Evolutionary conservation across 2,113 vertebrate species (phyloP).

Genomic region (Anseranas semipalmata): DNA sequence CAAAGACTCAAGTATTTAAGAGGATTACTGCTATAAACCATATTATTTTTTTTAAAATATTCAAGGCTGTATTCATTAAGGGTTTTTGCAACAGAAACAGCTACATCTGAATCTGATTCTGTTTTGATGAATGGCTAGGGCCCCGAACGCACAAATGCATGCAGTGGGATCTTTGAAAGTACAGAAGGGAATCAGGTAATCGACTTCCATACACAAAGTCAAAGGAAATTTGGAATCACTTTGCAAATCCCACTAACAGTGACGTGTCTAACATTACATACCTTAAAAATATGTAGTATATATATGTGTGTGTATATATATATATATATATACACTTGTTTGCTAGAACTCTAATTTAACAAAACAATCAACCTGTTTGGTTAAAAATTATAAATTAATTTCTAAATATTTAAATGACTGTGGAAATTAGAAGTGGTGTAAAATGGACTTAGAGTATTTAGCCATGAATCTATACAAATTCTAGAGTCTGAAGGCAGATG

Average conservation of each 20-base stretch:
- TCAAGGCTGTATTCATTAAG: constrained; percentile 64
- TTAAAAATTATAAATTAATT: background rate
- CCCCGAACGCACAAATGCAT: background rate
- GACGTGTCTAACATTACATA: background rate
- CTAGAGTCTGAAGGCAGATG: background rate
- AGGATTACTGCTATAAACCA: constrained; percentile 79
- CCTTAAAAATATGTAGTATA: background rate
- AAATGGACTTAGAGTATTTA: background rate
- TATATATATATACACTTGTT: background rate
- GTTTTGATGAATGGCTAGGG: constrained; percentile 19
- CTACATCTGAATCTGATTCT: constrained; percentile 10
- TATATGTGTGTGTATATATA: no score
- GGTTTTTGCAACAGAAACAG: constrained; percentile 52
- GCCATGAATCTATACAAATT: background rate
- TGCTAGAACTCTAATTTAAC: background rate
- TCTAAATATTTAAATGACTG: background rate
- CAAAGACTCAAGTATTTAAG: constrained; percentile 76
- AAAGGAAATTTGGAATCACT: background rate
- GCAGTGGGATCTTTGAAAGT: background rate
- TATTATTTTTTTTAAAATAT: constrained; percentile 72
- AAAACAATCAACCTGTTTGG: background rate
- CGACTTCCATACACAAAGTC: background rate
- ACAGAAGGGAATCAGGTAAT: background rate
- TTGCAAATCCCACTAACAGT: background rate
- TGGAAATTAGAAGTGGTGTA: background rate